Percentiles rank a stretch among this genome's conserved stretches.
Evolutionary conservation across 2,113 vertebrate species (phyloP).

Genomic region (Meles meles): DNA sequence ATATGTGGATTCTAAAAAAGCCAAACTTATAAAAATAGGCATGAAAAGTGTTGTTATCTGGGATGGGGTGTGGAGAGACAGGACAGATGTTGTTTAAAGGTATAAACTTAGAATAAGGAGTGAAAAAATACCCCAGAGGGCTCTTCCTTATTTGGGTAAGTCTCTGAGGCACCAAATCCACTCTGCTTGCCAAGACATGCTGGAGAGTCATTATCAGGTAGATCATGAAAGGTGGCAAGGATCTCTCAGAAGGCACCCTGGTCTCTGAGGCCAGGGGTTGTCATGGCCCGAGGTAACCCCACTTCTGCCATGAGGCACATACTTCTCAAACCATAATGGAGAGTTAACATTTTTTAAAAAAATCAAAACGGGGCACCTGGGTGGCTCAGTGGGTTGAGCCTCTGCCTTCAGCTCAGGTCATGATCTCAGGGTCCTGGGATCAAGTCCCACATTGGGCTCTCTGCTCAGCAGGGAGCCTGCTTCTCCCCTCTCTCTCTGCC

Average conservation of each 20-base stretch:
- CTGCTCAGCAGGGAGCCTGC: no score
- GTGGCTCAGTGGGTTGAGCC: no score
- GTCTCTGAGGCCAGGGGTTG: not conserved
- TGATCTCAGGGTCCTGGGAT: no score
- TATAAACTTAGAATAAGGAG: not conserved
- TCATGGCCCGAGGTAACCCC: not conserved
- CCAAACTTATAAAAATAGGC: not conserved
- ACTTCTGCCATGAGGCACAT: not conserved
- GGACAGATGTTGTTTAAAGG: not conserved
- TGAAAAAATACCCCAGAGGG: not conserved
- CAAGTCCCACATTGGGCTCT: no score
- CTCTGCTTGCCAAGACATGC: not conserved
- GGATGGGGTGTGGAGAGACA: not conserved
- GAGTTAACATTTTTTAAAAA: not conserved
- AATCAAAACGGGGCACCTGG: no score
- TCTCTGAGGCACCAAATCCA: not conserved
- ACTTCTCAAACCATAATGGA: not conserved
- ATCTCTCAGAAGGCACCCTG: not conserved
- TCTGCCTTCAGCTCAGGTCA: no score
- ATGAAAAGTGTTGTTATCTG: not conserved
- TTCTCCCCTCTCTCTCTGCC: no score
- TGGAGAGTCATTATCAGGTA: not conserved
- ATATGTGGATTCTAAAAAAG: not conserved
- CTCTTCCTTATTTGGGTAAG: not conserved
- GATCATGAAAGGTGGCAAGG: rapidly evolving